Conservation (phyloP, 1,140 invertebrate genomes). For the Eciton burchellii region DNA sequence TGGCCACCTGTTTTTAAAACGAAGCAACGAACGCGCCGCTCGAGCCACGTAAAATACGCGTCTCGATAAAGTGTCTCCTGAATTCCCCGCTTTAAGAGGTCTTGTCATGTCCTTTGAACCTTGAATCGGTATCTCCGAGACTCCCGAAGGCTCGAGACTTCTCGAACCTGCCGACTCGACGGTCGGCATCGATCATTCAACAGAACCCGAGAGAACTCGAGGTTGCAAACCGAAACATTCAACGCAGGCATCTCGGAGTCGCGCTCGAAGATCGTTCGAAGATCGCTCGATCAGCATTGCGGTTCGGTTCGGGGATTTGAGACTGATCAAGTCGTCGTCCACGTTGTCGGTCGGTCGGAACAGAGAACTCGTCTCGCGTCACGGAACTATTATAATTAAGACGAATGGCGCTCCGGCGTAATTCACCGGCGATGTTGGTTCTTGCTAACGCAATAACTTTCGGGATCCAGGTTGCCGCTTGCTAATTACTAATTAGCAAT, state of each 20-base stretch:
- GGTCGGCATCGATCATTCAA: too few relatives aligned
- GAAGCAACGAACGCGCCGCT: neutral
- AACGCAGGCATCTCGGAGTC: neutral
- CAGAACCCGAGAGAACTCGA: too few relatives aligned
- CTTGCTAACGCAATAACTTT: constrained; percentile 25
- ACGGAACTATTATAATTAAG: constrained; percentile 12
- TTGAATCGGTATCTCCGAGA: too few relatives aligned
- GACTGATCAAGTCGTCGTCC: neutral
- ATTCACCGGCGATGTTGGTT: constrained; percentile 16
- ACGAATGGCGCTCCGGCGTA: neutral
- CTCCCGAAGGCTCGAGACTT: too few relatives aligned
- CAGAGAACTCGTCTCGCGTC: neutral
- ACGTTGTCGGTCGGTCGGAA: neutral
- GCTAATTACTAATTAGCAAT: constrained; percentile 61
- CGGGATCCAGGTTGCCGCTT: constrained; percentile 12
- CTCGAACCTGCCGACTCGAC: too few relatives aligned
- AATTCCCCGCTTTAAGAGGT: neutral
- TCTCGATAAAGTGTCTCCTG: constrained; percentile 1
- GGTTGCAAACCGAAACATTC: too few relatives aligned
- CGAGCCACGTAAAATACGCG: constrained; percentile 12
- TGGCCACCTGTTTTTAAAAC: constrained; percentile 40
- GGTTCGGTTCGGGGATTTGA: neutral
- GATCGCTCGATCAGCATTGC: neutral
- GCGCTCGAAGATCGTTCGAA: neutral
- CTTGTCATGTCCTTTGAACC: too few relatives aligned